Percentiles rank a stretch among this genome's conserved stretches.
Conservation (phyloP, 2,797 vertebrate genomes). For the Heterohyrax brucei region DNA sequence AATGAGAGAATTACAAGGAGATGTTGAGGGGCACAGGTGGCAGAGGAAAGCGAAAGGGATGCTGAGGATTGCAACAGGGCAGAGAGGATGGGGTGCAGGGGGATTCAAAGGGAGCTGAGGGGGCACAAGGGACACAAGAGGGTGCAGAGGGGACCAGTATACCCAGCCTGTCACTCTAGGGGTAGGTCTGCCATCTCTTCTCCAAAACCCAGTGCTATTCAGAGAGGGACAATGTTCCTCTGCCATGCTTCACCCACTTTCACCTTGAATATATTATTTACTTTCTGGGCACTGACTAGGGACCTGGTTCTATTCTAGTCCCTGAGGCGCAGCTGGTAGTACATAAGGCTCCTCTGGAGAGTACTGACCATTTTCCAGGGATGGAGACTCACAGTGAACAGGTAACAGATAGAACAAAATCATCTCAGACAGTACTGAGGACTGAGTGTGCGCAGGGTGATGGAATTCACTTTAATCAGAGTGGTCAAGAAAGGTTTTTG, state of each 20-base stretch:
- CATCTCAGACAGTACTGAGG: not conserved
- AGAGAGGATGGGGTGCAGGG: not conserved
- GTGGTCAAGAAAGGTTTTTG: not conserved
- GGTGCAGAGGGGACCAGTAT: not conserved
- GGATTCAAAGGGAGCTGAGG: not conserved
- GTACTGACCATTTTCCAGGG: not conserved
- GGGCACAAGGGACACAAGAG: not conserved
- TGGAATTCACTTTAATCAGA: not conserved
- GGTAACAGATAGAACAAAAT: not conserved
- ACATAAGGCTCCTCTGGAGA: slow-evolving; percentile 2
- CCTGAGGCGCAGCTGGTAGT: not conserved
- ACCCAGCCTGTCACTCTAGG: not conserved
- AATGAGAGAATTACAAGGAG: not conserved
- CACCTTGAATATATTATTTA: not conserved
- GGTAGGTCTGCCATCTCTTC: not conserved
- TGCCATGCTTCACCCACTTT: not conserved
- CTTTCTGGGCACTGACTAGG: not conserved
- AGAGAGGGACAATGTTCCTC: not conserved
- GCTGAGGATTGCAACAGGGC: not conserved
- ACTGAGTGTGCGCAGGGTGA: not conserved
- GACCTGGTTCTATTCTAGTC: not conserved
- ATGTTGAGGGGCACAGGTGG: not conserved
- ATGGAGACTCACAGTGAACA: not conserved
- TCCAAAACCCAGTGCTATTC: not conserved
- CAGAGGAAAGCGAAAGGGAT: not conserved